Evolutionary conservation across 1,140 invertebrate species (phyloP), one percentile per base, ranked within the genome.

Genomic region (Alviniconcha marisindica): DNA sequence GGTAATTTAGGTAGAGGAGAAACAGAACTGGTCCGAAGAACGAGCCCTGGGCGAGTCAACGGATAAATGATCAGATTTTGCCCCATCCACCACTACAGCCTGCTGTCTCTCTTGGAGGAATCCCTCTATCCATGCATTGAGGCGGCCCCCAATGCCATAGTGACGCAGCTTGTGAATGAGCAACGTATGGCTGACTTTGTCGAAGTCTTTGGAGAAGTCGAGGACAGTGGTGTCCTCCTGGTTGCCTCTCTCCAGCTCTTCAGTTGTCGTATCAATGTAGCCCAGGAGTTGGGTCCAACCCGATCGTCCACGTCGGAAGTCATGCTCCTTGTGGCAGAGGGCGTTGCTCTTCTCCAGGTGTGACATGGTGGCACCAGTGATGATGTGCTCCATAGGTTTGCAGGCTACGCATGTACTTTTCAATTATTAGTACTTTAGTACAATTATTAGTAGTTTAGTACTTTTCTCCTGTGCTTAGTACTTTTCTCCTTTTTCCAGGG

Each of bases 161-260:
- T 82, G 79, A 56, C 79, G 18, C 1, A 84, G 56, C 76, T 84
- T 85, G 44, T 82, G 74, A 18, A 82, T 18, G 3, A 87, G 81
- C 31, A 82, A 76, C 31, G 42, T 77, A 38, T 87, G 87, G 24
- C 42, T 36, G n/a, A 87, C 85, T n/a, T 83, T 88, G 28, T 86
- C 85, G 71, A 88, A 81, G 15, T 83, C 85, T 51, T 88, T 88
- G 0, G 69, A 48, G 51, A 85, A 88, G 48, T 87, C 85, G 71
- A 87, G 63, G 1, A 84, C 76, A 0, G 84, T 28, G 31, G 63
- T 40, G 54, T 87, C 84, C 54, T 80, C 83, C 77, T 85, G 83
- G 74, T 83, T 80, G 24, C 81, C 81, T 5, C 0, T 15, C n/a
- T 63, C 66, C 15, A 85, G 12, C 24, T 85, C 51, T 36, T 40